Conservation (phyloP, 1,140 invertebrate species). For the Drosophila littoralis region DNA sequence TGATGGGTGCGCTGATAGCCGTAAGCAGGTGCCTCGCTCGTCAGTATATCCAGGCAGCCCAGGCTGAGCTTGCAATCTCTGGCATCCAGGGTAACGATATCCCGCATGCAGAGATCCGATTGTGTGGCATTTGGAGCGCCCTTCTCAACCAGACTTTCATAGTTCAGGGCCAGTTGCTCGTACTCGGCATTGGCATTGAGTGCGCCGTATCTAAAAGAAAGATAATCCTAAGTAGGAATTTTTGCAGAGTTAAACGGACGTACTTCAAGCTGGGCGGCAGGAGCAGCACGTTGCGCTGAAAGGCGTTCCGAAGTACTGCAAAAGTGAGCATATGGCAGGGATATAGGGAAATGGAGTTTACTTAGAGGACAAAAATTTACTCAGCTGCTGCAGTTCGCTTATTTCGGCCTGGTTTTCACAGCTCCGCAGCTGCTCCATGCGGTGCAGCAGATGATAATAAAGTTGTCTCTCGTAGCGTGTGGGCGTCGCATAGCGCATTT, state of each 20-base stretch:
- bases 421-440: slow-evolving; percentile 46
- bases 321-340: neutral
- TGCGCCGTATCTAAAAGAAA: slow-evolving; percentile 36
- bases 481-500: slow-evolving; percentile 66
- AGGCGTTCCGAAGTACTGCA: slow-evolving; percentile 58
- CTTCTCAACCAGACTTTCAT: slow-evolving; percentile 46
- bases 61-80: slow-evolving; percentile 39
- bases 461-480: slow-evolving; percentile 68
- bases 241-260: neutral
- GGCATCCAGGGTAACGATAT: slow-evolving; percentile 48
- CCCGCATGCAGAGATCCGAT: slow-evolving; percentile 61
- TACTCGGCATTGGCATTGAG: slow-evolving; percentile 71
- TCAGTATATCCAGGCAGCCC: slow-evolving; percentile 56
- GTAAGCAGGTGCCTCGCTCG: slow-evolving; percentile 56
- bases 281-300: slow-evolving; percentile 63
- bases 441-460: slow-evolving; percentile 68
- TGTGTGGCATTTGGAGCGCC: slow-evolving; percentile 61
- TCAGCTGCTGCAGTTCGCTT: slow-evolving; percentile 30
- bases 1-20: slow-evolving; percentile 78
- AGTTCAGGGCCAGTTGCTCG: slow-evolving; percentile 56
- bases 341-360: neutral
- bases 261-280: slow-evolving; percentile 45
- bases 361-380: slow-evolving; percentile 26
- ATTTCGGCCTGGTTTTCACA: slow-evolving; percentile 7
- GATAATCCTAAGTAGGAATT: too few relatives aligned